A percentile compares a stretch with the other conserved stretches of the same genome.
These are phyloP conservation scores for Acropternis orthonyx DNA, from an alignment of 2,797 vertebrate species.

Conservation along the genomic window DNA sequence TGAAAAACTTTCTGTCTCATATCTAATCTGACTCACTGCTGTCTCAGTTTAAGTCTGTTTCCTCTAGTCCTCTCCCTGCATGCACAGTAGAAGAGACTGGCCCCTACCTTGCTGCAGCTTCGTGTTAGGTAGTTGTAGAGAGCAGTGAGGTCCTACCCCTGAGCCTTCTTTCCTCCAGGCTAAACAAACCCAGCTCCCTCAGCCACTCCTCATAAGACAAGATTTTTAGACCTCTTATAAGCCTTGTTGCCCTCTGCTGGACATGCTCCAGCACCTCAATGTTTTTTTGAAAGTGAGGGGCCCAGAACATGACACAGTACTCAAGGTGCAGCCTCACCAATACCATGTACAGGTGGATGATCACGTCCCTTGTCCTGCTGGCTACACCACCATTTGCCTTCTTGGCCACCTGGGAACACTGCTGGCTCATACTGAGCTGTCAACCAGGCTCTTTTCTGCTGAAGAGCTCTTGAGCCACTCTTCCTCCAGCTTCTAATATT, in stretches of 20 bases:
- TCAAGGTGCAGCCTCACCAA: rapidly evolving
- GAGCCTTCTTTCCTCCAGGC: neutral
- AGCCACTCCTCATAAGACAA: neutral
- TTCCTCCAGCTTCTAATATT: neutral
- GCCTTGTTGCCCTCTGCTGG: neutral
- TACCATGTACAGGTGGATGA: neutral
- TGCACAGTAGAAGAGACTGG: neutral
- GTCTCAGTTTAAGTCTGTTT: neutral
- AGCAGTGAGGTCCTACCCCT: neutral
- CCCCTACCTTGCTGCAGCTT: neutral
- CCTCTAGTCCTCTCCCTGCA: neutral
- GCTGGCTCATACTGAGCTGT: neutral
- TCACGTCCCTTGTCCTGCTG: neutral
- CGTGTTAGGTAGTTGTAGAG: no score
- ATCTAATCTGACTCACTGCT: neutral
- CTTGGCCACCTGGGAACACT: neutral
- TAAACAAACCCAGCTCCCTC: neutral
- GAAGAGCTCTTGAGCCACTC: neutral
- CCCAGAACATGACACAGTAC: rapidly evolving
- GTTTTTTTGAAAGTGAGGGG: neutral
- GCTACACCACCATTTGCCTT: neutral
- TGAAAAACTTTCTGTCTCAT: neutral
- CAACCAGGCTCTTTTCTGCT: neutral
- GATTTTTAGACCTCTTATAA: neutral
- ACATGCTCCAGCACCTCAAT: neutral